These are phyloP conservation scores for Sylvicola fuscatus DNA, from an alignment of 2,888 invertebrate genomes.

Conservation along the genomic window DNA sequence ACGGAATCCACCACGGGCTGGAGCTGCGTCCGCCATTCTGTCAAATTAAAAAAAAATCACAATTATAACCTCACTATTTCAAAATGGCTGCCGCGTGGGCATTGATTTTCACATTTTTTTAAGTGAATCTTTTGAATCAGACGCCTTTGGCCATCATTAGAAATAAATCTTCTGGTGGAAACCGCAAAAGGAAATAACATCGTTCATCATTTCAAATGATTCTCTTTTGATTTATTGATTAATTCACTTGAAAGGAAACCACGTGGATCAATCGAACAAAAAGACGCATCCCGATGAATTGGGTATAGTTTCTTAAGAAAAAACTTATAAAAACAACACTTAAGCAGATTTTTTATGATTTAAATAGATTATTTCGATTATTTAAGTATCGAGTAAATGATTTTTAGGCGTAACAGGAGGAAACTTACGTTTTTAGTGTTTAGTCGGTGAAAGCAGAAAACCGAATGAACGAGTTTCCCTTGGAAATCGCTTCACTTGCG, in stretches of 20 bases:
- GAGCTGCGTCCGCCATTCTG: slow-evolving; percentile 97
- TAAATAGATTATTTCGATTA: no score
- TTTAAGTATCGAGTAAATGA: neutral
- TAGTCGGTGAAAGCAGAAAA: slow-evolving; percentile 21
- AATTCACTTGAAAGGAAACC: no score
- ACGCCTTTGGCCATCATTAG: slow-evolving; percentile 22
- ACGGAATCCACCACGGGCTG: slow-evolving; percentile 89
- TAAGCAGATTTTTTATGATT: no score
- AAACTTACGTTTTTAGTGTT: slow-evolving; percentile 16
- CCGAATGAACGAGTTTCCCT: slow-evolving; percentile 20
- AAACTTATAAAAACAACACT: no score
- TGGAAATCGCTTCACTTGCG: no score
- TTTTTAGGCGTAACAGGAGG: neutral
- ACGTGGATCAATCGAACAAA: no score
- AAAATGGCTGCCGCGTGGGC: slow-evolving; percentile 11
- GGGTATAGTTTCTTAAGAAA: no score
- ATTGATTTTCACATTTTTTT: slow-evolving; percentile 13
- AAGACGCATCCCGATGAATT: no score
- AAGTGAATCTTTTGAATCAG: slow-evolving; percentile 13
- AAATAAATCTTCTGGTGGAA: slow-evolving; percentile 24
- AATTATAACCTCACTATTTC: neutral
- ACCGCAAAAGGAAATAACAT: slow-evolving; percentile 24
- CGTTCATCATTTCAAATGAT: slow-evolving; percentile 17
- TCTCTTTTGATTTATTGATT: no score
- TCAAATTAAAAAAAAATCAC: slow-evolving; percentile 5